These are phyloP conservation scores for Plemyria rubiginata DNA, from an alignment of 2,888 invertebrate species.

Conservation along the genomic window DNA sequence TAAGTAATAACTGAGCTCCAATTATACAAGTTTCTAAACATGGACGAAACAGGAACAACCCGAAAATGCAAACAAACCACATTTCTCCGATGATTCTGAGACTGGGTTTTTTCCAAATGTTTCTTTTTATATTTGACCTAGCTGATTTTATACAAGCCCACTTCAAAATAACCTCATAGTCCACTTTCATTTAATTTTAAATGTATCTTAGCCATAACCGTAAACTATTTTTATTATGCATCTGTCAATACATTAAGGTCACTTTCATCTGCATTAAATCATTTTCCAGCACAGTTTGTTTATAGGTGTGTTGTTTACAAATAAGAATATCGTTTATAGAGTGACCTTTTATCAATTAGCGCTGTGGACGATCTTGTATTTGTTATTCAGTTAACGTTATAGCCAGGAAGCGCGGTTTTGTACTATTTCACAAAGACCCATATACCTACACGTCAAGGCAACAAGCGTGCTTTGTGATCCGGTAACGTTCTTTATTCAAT, in stretches of 20 bases:
- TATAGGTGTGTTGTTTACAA: neutral
- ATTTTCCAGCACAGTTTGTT: slow-evolving; percentile 9
- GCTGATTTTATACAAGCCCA: slow-evolving; percentile 16
- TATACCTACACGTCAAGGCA: slow-evolving; percentile 68
- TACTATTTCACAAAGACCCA: slow-evolving; percentile 60
- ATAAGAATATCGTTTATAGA: slow-evolving; percentile 17
- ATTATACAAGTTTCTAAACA: slow-evolving; percentile 34
- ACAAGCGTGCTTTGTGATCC: slow-evolving; percentile 56
- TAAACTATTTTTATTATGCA: slow-evolving; percentile 19
- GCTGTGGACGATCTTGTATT: slow-evolving; percentile 60
- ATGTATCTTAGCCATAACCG: slow-evolving; percentile 28
- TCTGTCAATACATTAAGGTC: slow-evolving; percentile 13
- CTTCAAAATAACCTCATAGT: slow-evolving; percentile 38
- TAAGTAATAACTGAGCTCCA: slow-evolving; percentile 7
- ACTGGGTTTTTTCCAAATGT: slow-evolving; percentile 34
- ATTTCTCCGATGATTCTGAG: slow-evolving; percentile 21
- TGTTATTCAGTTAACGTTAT: slow-evolving; percentile 70
- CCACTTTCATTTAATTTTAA: slow-evolving; percentile 36
- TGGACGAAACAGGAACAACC: slow-evolving; percentile 34
- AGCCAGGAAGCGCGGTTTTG: slow-evolving; percentile 65
- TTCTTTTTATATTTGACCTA: slow-evolving; percentile 37
- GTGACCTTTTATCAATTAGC: slow-evolving; percentile 69
- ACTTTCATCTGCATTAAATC: slow-evolving; percentile 18
- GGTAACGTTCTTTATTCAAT: slow-evolving; percentile 41
- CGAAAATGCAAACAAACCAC: slow-evolving; percentile 37